Conservation (phyloP, 2,888 invertebrate species). For the Ischnus inquisitorius region DNA sequence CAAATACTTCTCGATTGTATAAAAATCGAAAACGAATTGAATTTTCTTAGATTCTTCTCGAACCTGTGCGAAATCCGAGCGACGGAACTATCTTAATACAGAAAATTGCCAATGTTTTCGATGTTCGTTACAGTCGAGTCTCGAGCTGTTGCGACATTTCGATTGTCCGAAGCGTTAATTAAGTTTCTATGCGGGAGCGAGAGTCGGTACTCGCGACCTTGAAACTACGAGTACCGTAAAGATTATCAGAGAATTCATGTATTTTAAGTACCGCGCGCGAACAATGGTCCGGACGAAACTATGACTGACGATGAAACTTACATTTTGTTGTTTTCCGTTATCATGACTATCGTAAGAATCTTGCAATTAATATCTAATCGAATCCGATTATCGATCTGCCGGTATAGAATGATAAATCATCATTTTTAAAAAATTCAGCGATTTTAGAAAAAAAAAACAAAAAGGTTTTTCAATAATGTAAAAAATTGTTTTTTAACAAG, state of each 20-base stretch:
- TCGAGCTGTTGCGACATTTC: slow-evolving; percentile 46
- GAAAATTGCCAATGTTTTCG: slow-evolving; percentile 25
- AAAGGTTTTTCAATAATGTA: no score
- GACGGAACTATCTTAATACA: no score
- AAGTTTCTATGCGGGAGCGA: slow-evolving; percentile 34
- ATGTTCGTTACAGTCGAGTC: neutral
- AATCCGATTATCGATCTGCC: neutral
- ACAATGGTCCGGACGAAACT: neutral
- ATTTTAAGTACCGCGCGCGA: neutral
- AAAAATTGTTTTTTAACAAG: no score
- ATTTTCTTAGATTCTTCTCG: no score
- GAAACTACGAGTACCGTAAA: neutral
- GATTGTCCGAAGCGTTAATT: slow-evolving; percentile 38
- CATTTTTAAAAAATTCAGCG: no score
- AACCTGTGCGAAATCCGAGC: no score
- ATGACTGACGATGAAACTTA: neutral
- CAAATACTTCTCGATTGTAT: no score
- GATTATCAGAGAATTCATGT: neutral
- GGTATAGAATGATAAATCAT: neutral
- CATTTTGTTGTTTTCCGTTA: neutral
- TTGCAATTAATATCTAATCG: neutral
- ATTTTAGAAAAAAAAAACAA: neutral
- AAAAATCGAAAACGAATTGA: no score
- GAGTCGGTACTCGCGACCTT: slow-evolving; percentile 24
- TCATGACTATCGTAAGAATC: neutral